Percentiles rank a stretch among this genome's conserved stretches.
phyloP scores from a whole-genome alignment of 2,888 invertebrate genomes.

The Drosophila macrospina region DNA sequence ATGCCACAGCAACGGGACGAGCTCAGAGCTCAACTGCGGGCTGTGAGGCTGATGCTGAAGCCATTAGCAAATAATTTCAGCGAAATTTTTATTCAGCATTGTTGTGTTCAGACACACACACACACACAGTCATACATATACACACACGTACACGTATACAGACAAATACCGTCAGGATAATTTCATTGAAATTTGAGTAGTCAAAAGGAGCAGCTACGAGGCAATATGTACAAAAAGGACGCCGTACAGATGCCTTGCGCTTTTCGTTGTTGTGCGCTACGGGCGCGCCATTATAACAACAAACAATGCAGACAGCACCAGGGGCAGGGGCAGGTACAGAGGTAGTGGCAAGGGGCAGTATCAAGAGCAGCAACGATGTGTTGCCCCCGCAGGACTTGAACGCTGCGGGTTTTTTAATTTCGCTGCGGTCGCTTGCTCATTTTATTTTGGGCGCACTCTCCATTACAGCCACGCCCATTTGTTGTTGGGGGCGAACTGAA shows the following conservation, averaged over 20 bases:
- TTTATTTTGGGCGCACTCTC: constrained; percentile 51
- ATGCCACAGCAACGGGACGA: constrained; percentile 52
- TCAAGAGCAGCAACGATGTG: constrained; percentile 10
- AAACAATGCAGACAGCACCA: constrained; percentile 69
- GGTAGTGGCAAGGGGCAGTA: constrained; percentile 4
- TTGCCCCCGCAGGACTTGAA: constrained; percentile 70
- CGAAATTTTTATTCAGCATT: constrained; percentile 74
- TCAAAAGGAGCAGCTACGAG: constrained; percentile 66
- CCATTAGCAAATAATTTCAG: constrained; percentile 80
- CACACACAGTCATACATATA: constrained; percentile 19
- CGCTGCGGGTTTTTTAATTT: constrained; percentile 72
- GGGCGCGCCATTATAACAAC: constrained; percentile 78
- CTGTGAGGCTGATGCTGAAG: constrained; percentile 54
- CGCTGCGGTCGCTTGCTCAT: constrained; percentile 46
- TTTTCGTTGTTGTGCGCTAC: constrained; percentile 67
- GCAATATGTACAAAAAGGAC: constrained; percentile 67
- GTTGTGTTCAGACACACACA: constrained; percentile 52
- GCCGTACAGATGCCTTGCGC: constrained; percentile 76
- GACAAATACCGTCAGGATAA: constrained; percentile 79
- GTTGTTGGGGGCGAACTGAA: background rate
- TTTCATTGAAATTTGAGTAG: constrained; percentile 83
- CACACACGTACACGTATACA: constrained; percentile 15
- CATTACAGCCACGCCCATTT: constrained; percentile 72
- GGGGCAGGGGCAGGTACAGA: constrained; percentile 4
- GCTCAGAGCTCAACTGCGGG: constrained; percentile 32